Percentiles rank a stretch among this genome's conserved stretches.
These are phyloP conservation scores for Myripristis jacobus DNA, from an alignment of 2,797 vertebrate species.

Conservation along the genomic window DNA sequence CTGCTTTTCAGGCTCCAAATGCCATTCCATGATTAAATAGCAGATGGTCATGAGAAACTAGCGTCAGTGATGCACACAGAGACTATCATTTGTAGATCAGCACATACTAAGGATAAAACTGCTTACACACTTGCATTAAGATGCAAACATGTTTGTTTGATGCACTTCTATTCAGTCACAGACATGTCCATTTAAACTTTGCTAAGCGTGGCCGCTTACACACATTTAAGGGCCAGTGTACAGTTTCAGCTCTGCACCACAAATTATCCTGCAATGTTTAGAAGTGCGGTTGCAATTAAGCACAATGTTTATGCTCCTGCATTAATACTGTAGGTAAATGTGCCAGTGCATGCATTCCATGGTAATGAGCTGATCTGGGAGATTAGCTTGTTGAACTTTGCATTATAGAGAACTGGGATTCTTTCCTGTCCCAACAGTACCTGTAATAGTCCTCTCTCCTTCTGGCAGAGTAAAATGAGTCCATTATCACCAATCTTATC, in stretches of 20 bases:
- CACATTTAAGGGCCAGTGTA: constrained; percentile 24
- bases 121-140: constrained; percentile 26
- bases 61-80: constrained; percentile 10
- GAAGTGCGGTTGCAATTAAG: constrained; percentile 45
- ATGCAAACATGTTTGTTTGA: constrained; percentile 21
- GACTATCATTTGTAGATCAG: constrained; percentile 21
- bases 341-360: constrained; percentile 43
- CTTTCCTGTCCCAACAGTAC: constrained; percentile 21
- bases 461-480: constrained; percentile 31
- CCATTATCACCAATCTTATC: constrained; percentile 31
- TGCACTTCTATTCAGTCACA: neutral
- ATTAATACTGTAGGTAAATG: constrained; percentile 44
- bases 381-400: constrained; percentile 27
- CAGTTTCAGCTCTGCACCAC: constrained; percentile 28
- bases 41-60: constrained; percentile 36
- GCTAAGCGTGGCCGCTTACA: constrained; percentile 7
- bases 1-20: constrained; percentile 40
- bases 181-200: constrained; percentile 16
- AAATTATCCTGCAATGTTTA: constrained; percentile 37
- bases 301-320: constrained; percentile 16
- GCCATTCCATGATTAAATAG: constrained; percentile 39
- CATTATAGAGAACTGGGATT: constrained; percentile 28
- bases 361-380: constrained; percentile 26
- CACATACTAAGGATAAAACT: constrained; percentile 7
- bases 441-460: constrained; percentile 25